Evolutionary conservation across 2,888 invertebrate genomes (phyloP).

Genomic region (Sycophila texana): DNA sequence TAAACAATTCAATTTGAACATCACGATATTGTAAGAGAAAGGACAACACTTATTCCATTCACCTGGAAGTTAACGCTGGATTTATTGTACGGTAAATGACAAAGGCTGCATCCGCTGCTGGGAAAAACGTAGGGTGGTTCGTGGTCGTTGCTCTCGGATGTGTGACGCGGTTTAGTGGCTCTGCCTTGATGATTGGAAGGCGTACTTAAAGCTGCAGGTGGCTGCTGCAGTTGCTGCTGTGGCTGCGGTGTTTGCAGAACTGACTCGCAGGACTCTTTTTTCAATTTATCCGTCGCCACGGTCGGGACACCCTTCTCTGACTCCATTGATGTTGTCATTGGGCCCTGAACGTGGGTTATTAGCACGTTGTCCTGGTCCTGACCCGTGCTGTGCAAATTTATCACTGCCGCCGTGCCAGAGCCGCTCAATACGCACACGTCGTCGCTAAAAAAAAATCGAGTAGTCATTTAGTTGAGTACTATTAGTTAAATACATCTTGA

Average conservation of each 20-base stretch:
- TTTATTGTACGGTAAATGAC: conserved; percentile 89
- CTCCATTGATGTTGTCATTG: conserved; percentile 78
- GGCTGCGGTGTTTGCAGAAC: no score
- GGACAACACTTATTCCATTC: no score
- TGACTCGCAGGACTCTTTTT: no score
- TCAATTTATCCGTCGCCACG: no score
- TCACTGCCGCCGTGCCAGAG: conserved; percentile 94
- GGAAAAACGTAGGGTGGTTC: conserved; percentile 74
- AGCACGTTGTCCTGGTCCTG: conserved; percentile 68
- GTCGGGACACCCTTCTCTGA: conserved; percentile 62
- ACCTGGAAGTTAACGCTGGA: conserved; percentile 81
- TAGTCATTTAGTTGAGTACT: no score
- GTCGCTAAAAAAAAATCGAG: conserved; percentile 80
- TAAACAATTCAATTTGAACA: not conserved
- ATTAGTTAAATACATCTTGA: no score
- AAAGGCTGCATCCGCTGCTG: conserved; percentile 77
- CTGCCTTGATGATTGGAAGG: conserved; percentile 48
- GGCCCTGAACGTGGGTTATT: conserved; percentile 63
- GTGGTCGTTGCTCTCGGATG: conserved; percentile 71
- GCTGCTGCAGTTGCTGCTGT: not conserved
- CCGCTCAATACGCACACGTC: conserved; percentile 96
- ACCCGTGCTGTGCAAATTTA: conserved; percentile 78
- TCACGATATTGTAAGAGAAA: no score
- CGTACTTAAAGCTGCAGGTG: conserved; percentile 13
- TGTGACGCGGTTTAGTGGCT: conserved; percentile 56